Base-by-base conservation (phyloP, 2,888 invertebrate species). In the Plebejus anna region DNA sequence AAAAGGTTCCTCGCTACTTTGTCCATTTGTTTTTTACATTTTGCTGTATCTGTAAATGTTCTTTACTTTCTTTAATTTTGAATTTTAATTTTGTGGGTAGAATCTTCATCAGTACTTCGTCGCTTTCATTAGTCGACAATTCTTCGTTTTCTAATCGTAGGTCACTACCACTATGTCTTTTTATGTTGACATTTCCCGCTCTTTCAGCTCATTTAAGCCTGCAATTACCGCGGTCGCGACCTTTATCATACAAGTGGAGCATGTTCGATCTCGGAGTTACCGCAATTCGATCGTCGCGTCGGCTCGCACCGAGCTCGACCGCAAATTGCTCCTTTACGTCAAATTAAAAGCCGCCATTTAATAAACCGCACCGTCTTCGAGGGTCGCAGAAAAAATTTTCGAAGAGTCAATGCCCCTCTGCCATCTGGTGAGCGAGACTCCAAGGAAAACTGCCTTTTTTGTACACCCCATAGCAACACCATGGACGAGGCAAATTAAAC, bases 331-430 rank as follows among this genome's bases (percentile, higher is more conserved):
- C 86, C 86, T 85, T 89, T 88, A 87, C 83, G 82, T 82, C 83
- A 86, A 86, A 88, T 89, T 87, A 89, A 87, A 88, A 82, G 82
- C 81, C 82, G 82, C 80, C 83, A 83, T 84, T 83, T 85, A 86
- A 85, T 87, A 38, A 86, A 88, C 91, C 90, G 89, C 91, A 89
- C 84, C 55, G 16, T 55, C 55, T 90, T 89, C 32, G 89, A 87
- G 90, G 91, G 90, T 91, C 88, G 90, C 85, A 87, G 87, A 88
- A 88, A 87, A 84, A 79, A 83, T 82, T 84, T 87, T 89, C 86
- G 85, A 89, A 85, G 82, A 92, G 93, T 92, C 93, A 90, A 87
- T 91, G 92, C 89, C 90, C 90, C 84, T 81, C 70, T 83, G 85
- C 87, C 93, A 92, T 91, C 90, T 92, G 92, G 89, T 82, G 85